Evolutionary conservation across 2,113 vertebrate species (phyloP), one percentile per base, ranked within the genome.

Genomic region (Vimba vimba): DNA sequence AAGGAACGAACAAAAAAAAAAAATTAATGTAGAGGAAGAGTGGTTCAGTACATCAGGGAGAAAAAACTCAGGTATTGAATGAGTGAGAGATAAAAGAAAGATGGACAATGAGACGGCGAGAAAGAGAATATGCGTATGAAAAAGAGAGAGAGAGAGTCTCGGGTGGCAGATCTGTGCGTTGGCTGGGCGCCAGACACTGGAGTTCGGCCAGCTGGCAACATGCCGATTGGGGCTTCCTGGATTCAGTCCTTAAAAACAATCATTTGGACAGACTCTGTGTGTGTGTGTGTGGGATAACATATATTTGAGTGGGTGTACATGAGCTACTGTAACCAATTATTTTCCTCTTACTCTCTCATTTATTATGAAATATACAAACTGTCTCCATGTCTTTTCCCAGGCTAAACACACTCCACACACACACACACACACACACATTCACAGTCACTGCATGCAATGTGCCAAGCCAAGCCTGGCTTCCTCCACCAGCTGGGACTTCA

Each of bases 241-340:
- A 92, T 95, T 93, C 92, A 93, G 92, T 94, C 92, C 92, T 93
- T 93, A 94, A 95, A 94, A 94, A 94, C 93, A 95, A 94, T 95
- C 93, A 95, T 94, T 94, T 94, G 94, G 91, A 92, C 91, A 92
- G 92, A 90, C 91, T 78, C 79, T 19, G 68, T 82, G 86, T 84
- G 89, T 87, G 85, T 79, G 27, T 82, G 68, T 52, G 83, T 60
- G 89, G 68, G 84, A 71, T 52, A 77, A 81, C 77, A 88, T 69
- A 74, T 80, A 85, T 86, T 90, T 90, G 86, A 91, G 92, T 85
- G 90, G 87, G 86, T 80, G 69, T 79, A 73, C 55, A 86, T 64
- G 39, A 84, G 88, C 47, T 85, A n/a, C 85, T 90, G 89, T 84
- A 86, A 88, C 82, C 77, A 86, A 89, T 89, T 89, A 87, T 80